phyloP scores from a whole-genome alignment of 2,888 invertebrate species.

The Morpho helenor region DNA sequence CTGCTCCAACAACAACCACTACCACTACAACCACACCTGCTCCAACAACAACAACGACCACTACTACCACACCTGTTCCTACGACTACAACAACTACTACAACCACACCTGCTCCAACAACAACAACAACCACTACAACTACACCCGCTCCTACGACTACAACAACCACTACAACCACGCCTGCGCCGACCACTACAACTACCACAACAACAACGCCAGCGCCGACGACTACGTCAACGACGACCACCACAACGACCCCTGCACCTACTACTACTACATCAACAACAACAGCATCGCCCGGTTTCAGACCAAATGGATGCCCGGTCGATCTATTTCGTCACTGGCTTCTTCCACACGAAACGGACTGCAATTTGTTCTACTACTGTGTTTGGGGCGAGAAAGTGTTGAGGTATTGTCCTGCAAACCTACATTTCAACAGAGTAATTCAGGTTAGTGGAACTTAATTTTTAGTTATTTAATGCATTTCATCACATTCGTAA shows the following conservation, averaged over 20 bases:
- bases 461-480: neutral
- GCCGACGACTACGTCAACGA: slow-evolving; percentile 3
- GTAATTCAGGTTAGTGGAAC: slow-evolving; percentile 42
- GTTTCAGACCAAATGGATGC: slow-evolving; percentile 54
- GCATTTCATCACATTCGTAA: too few species aligned
- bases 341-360: slow-evolving; percentile 53
- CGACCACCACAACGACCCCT: slow-evolving; percentile 20
- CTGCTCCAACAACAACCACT: slow-evolving; percentile 1
- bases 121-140: slow-evolving; percentile 2
- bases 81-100: slow-evolving; percentile 8
- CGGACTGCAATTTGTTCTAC: slow-evolving; percentile 54
- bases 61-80: slow-evolving; percentile 9
- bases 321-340: slow-evolving; percentile 51
- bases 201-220: slow-evolving; percentile 1
- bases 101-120: slow-evolving; percentile 19
- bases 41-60: neutral
- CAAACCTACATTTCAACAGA: slow-evolving; percentile 48
- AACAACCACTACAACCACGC: too few species aligned
- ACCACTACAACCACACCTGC: neutral
- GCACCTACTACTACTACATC: slow-evolving; percentile 7
- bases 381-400: slow-evolving; percentile 57
- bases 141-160: slow-evolving; percentile 5
- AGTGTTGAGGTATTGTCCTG: slow-evolving; percentile 40
- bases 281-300: slow-evolving; percentile 18
- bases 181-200: neutral